phyloP scores from a whole-genome alignment of 2,113 vertebrate species.

The Mormyrus iriodes region DNA sequence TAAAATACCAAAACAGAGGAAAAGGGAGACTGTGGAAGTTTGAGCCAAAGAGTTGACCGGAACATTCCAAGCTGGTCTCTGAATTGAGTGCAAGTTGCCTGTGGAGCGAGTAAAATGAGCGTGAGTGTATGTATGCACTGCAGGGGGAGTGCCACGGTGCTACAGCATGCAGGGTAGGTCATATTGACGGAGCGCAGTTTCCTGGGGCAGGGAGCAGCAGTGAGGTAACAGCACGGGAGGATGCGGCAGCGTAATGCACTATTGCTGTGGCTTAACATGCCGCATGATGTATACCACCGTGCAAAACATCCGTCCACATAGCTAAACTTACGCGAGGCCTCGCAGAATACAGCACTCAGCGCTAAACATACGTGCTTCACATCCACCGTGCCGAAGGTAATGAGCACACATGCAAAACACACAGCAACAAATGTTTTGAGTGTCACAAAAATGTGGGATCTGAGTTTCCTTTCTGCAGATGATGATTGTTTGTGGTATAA shows the following conservation, averaged over 20 bases:
- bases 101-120: neutral
- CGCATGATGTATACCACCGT: neutral
- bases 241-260: neutral
- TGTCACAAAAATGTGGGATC: neutral
- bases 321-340: neutral
- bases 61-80: neutral
- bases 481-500: neutral
- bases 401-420: neutral
- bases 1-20: neutral
- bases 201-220: neutral
- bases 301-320: neutral
- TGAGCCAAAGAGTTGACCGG: neutral
- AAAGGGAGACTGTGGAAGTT: neutral
- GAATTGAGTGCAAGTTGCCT: neutral
- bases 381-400: neutral
- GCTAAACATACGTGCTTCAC: neutral
- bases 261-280: neutral
- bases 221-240: neutral
- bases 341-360: neutral
- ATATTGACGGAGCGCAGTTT: neutral
- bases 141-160: neutral
- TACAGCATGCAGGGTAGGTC: neutral
- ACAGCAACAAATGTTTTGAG: neutral
- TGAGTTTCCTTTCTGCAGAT: neutral
- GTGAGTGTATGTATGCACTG: neutral